Evolutionary conservation across 2,113 vertebrate genomes (phyloP), one percentile per base, ranked within the genome.

Genomic region (Saccopteryx leptura): DNA sequence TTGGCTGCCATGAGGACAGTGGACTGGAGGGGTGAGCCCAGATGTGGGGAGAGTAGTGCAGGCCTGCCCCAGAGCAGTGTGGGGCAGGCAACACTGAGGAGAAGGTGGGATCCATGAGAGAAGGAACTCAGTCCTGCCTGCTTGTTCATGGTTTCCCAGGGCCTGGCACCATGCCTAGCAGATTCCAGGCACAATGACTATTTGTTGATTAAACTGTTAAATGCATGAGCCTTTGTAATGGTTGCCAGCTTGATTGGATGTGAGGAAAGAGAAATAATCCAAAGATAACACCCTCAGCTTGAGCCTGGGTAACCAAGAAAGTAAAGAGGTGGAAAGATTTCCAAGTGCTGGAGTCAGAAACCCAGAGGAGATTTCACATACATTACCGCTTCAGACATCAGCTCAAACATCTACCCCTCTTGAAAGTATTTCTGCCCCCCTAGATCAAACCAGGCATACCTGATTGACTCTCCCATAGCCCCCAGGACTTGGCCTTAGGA

Each of bases 171-270:
- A 8, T 21, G 52, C 80, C 88, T 90, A 52, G 46, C 74, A 65
- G 72, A 66, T 61, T 80, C 75, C 50, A 88, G 90, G 78, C 24
- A 56, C 61, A 88, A 76, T 81, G 54, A 96, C 26, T 90, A 61
- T 96, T 95, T 95, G 80, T 71, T 18, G 33, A 94, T 50, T 75
- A 85, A 93, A 75, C 3, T 50, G 79, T 95, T 92, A 75, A 92
- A 93, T 79, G 81, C 66, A 87, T 1, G 0, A 94, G 84, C 80
- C 24, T 39, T 79, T 72, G 9, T 33, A 63, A n/a, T 48, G 33
- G 87, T 91, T 94, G 79, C 83, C 84, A 97, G 95, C 80, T 92
- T 90, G 84, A 92, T 39, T 90, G 69, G n/a, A 88, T 93, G 26
- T 90, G 74, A 26, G 31, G 21, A 61, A 90, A 95, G 92, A 97